A percentile compares a stretch with the other conserved stretches of the same genome.
These are phyloP conservation scores for Drosophila algonquin DNA, from an alignment of 2,888 invertebrate genomes.

Conservation along the genomic window DNA sequence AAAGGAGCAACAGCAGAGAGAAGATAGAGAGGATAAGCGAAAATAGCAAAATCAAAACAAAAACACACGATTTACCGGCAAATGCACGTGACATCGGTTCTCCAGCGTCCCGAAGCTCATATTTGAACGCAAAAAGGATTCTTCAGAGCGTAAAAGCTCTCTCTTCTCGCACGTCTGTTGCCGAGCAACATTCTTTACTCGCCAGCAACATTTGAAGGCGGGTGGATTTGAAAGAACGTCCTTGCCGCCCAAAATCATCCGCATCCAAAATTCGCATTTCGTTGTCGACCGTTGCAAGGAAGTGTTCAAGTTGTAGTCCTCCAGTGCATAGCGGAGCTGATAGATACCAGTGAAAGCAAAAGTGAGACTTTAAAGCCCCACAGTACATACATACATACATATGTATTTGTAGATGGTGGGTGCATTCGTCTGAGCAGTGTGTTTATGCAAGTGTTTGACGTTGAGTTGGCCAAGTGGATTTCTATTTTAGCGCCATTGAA, in stretches of 20 bases:
- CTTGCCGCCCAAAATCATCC: too few species aligned
- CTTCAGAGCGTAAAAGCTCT: too few species aligned
- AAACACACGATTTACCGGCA: conserved; percentile 75
- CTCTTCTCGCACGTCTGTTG: too few species aligned
- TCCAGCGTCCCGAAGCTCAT: too few species aligned
- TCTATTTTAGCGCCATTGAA: conserved; percentile 62
- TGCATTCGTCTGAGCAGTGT: conserved; percentile 21
- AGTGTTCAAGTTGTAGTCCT: conserved; percentile 1
- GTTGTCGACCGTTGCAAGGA: conserved; percentile 51
- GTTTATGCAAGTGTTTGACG: conserved; percentile 41
- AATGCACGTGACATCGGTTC: conserved; percentile 62
- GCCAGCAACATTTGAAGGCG: too few species aligned
- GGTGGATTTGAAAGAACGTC: too few species aligned
- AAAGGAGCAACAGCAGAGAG: conserved; percentile 52
- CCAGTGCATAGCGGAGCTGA: background rate
- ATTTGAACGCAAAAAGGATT: too few species aligned
- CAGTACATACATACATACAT: conserved; percentile 27
- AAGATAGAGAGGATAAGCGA: conserved; percentile 25
- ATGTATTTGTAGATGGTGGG: conserved; percentile 8
- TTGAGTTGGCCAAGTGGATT: conserved; percentile 54
- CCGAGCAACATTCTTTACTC: too few species aligned
- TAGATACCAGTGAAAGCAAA: conserved; percentile 57
- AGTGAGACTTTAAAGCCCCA: conserved; percentile 62
- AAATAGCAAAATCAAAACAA: conserved; percentile 72
- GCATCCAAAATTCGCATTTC: conserved; percentile 48